Evolutionary conservation across 2,797 vertebrate genomes (phyloP).

Genomic region (Macrochelys suwanniensis): DNA sequence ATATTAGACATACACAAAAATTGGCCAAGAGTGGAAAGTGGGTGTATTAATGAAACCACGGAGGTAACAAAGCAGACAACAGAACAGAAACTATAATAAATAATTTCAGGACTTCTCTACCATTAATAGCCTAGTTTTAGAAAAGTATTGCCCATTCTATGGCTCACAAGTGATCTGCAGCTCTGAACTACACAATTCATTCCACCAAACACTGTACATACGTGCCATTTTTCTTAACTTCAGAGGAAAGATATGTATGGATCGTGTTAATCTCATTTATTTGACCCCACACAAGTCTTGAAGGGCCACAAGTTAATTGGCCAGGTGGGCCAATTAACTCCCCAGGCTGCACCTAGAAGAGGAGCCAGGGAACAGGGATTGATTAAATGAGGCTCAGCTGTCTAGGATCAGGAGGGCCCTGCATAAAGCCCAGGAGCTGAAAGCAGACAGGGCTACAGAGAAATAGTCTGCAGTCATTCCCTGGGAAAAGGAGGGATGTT

Average conservation of each 20-base stretch:
- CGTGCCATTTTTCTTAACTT: conserved; percentile 27
- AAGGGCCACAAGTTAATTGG: no score
- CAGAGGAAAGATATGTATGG: conserved; percentile 7
- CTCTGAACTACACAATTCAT: conserved; percentile 10
- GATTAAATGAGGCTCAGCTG: no score
- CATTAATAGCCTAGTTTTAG: background rate
- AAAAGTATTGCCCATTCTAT: background rate
- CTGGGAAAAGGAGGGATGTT: no score
- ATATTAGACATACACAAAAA: background rate
- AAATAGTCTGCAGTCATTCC: no score
- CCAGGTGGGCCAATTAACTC: no score
- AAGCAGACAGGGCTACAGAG: no score
- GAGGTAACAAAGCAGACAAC: conserved; percentile 20
- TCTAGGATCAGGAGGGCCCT: no score
- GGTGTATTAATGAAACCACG: background rate
- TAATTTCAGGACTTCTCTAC: background rate
- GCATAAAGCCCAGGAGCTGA: no score
- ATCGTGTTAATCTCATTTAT: conserved; percentile 24
- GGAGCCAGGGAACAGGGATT: no score
- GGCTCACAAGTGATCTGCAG: conserved; percentile 3
- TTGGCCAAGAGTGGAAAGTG: background rate
- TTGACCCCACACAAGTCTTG: background rate
- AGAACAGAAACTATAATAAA: background rate
- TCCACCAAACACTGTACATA: conserved; percentile 26
- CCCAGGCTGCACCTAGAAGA: no score